A percentile compares a stretch with the other conserved stretches of the same genome.
Evolutionary conservation across 2,888 invertebrate species (phyloP).

Genomic region (Parochlus steinenii): DNA sequence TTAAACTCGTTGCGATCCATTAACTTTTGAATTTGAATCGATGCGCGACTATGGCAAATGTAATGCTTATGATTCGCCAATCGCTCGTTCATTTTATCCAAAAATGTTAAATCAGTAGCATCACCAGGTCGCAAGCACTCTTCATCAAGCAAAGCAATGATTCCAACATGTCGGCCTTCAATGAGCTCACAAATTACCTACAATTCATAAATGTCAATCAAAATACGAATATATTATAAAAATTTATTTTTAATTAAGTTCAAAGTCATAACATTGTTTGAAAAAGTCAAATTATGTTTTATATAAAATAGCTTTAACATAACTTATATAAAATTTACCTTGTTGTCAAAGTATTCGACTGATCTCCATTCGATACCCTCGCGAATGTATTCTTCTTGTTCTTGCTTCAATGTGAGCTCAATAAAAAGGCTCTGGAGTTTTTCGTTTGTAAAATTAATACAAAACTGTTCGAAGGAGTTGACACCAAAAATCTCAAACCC

Average conservation of each 20-base stretch:
- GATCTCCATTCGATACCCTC: slow-evolving; percentile 89
- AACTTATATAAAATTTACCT: no score
- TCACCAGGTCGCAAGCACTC: slow-evolving; percentile 85
- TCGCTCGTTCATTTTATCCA: slow-evolving; percentile 60
- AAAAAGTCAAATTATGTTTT: no score
- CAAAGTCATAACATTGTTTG: no score
- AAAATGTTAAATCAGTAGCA: slow-evolving; percentile 62
- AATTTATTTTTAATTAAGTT: no score
- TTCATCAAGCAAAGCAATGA: slow-evolving; percentile 75
- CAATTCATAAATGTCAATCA: no score
- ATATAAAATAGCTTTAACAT: no score
- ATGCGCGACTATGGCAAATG: slow-evolving; percentile 64
- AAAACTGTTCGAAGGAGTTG: slow-evolving; percentile 71
- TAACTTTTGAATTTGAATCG: slow-evolving; percentile 60
- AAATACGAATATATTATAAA: no score
- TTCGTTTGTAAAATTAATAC: slow-evolving; percentile 92
- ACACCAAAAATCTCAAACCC: slow-evolving; percentile 87
- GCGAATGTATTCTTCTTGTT: slow-evolving; percentile 79
- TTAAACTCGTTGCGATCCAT: slow-evolving; percentile 85
- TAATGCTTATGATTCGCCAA: slow-evolving; percentile 65
- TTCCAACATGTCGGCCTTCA: slow-evolving; percentile 78
- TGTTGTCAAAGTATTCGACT: slow-evolving; percentile 81
- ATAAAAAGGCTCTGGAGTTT: slow-evolving; percentile 90
- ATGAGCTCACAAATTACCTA: slow-evolving; percentile 87
- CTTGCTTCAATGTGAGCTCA: slow-evolving; percentile 74